Evolutionary conservation across 2,113 vertebrate species (phyloP).

Genomic region (Morone saxatilis): DNA sequence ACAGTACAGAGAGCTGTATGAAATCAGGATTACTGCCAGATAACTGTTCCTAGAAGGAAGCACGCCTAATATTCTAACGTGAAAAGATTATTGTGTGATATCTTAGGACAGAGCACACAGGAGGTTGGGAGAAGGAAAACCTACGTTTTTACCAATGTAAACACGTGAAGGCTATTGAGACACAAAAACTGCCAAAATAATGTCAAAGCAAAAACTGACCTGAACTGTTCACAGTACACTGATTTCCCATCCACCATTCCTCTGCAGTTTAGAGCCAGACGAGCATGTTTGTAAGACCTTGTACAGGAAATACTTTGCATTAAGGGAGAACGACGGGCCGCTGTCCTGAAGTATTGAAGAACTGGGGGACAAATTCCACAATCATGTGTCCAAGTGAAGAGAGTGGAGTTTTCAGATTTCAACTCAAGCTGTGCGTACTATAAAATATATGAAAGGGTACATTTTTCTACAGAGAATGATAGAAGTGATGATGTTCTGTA

Average conservation of each 20-base stretch:
- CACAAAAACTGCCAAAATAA: background rate
- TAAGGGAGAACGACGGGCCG: background rate
- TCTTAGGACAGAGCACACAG: background rate
- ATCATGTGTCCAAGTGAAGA: background rate
- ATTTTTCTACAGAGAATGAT: background rate
- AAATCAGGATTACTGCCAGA: background rate
- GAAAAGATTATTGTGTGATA: background rate
- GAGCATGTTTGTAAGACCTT: conserved; percentile 32
- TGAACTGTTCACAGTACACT: background rate
- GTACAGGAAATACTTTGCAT: conserved; percentile 43
- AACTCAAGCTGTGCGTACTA: background rate
- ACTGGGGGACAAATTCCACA: conserved; percentile 28
- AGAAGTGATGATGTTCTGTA: background rate
- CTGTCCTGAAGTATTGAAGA: background rate
- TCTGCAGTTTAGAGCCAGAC: conserved; percentile 24
- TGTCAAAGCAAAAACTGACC: background rate
- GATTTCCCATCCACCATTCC: background rate
- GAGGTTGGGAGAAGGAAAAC: too few relatives aligned
- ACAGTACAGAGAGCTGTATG: background rate
- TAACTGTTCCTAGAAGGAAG: background rate
- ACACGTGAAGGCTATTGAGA: background rate
- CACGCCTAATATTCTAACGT: background rate
- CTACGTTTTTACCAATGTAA: too few relatives aligned
- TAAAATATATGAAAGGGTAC: background rate
- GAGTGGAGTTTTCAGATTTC: background rate